Conservation (phyloP, 2,888 invertebrate genomes). For the Rhagonycha lutea region DNA sequence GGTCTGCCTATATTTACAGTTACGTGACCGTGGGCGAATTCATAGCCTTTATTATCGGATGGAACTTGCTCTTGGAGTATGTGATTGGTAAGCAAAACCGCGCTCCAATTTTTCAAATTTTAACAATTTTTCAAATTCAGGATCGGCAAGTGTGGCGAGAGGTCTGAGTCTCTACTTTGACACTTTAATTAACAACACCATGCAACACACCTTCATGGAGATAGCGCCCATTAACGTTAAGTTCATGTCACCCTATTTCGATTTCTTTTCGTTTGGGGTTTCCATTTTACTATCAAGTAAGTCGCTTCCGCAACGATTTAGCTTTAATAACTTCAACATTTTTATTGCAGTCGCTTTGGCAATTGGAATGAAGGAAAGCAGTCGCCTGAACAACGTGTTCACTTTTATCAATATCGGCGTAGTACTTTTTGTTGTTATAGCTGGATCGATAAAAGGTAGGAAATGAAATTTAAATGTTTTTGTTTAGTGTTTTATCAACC, state of each 20-base stretch:
- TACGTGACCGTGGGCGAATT: slow-evolving; percentile 93
- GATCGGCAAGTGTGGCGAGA: slow-evolving; percentile 80
- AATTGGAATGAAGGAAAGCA: slow-evolving; percentile 87
- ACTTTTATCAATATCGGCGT: slow-evolving; percentile 81
- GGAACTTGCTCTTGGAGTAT: slow-evolving; percentile 91
- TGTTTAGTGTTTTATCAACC: background rate
- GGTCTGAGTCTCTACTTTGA: slow-evolving; percentile 80
- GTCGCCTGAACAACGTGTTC: slow-evolving; percentile 83
- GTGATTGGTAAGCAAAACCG: slow-evolving; percentile 67
- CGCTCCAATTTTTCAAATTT: background rate
- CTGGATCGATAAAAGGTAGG: slow-evolving; percentile 75
- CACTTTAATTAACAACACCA: slow-evolving; percentile 65
- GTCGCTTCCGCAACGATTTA: slow-evolving; percentile 32
- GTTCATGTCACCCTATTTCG: slow-evolving; percentile 73
- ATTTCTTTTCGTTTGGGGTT: slow-evolving; percentile 74
- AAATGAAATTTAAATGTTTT: background rate
- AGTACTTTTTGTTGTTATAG: slow-evolving; percentile 80
- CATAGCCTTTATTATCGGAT: slow-evolving; percentile 88
- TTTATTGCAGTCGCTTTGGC: slow-evolving; percentile 67
- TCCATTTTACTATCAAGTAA: slow-evolving; percentile 72
- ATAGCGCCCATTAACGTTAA: slow-evolving; percentile 68
- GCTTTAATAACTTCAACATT: background rate
- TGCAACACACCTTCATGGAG: slow-evolving; percentile 65
- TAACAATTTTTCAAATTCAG: slow-evolving; percentile 52
- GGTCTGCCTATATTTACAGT: slow-evolving; percentile 91